Evolutionary conservation across 2,797 vertebrate genomes (phyloP).

Genomic region (Microctenopoma lineatum): DNA sequence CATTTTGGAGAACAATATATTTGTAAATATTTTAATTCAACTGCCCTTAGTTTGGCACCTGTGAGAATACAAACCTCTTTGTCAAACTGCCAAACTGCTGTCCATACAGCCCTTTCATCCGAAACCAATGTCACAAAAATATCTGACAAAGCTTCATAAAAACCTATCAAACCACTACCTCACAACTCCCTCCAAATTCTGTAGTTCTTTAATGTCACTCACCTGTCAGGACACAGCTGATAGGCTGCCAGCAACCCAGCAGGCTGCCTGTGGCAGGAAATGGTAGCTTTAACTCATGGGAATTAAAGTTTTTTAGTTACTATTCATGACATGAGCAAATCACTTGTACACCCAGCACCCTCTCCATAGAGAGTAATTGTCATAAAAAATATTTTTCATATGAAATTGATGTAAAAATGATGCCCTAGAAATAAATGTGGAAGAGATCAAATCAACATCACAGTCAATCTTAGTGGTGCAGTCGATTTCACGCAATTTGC

Average conservation of each 20-base stretch:
- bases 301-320: conserved; percentile 54
- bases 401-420: conserved; percentile 11
- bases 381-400: conserved; percentile 1
- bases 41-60: conserved; percentile 10
- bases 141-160: conserved; percentile 58
- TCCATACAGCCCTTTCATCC: conserved; percentile 29
- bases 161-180: conserved; percentile 46
- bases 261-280: conserved; percentile 59
- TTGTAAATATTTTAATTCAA: conserved; percentile 32
- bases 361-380: conserved; percentile 13
- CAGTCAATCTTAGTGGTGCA: conserved; percentile 23
- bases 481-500: conserved; percentile 40
- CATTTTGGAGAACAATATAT: conserved; percentile 15
- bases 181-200: conserved; percentile 56
- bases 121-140: conserved; percentile 44
- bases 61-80: conserved; percentile 16
- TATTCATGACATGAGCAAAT: conserved; percentile 58
- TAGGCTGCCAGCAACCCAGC: conserved; percentile 67
- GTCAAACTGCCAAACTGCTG: conserved; percentile 35
- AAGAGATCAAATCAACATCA: conserved; percentile 32
- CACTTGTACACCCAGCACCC: conserved; percentile 7
- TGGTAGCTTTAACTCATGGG: conserved; percentile 51
- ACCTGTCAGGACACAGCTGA: conserved; percentile 67
- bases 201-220: conserved; percentile 75
- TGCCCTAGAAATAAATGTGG: conserved; percentile 11